Percentiles rank a stretch among this genome's conserved stretches.
phyloP scores from a whole-genome alignment of 2,888 invertebrate genomes.

The Himalopsyche kuldschensis region DNA sequence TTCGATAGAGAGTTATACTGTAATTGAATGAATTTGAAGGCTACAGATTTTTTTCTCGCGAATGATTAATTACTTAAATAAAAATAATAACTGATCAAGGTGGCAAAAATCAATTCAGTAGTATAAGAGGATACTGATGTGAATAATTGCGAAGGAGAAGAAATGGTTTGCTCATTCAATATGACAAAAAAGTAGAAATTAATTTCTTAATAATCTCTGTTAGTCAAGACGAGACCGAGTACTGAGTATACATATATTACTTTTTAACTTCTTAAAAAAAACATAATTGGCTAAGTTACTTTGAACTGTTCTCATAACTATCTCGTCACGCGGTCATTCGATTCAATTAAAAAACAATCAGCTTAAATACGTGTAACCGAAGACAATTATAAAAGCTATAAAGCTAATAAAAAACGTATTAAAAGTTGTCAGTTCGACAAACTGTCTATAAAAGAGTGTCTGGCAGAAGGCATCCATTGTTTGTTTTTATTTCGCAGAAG shows the following conservation, averaged over 20 bases:
- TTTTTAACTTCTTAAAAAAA: background rate
- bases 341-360: conserved; percentile 16
- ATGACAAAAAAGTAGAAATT: no score
- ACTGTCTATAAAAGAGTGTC: background rate
- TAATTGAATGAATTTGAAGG: no score
- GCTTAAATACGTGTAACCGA: background rate
- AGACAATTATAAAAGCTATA: conserved; percentile 2
- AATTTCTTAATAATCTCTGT: no score
- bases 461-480: background rate
- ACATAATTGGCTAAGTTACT: background rate
- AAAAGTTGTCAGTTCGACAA: conserved; percentile 8
- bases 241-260: background rate
- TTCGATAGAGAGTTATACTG: no score
- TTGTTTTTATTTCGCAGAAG: background rate
- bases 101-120: no score
- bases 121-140: no score
- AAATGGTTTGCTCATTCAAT: no score
- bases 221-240: no score
- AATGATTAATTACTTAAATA: no score
- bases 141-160: no score
- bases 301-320: background rate
- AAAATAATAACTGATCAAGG: no score
- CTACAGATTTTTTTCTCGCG: no score
- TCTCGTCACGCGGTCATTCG: background rate
- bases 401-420: conserved; percentile 17